These are phyloP conservation scores for Melanaphis sacchari DNA, from an alignment of 1,140 invertebrate genomes.

Conservation along the genomic window DNA sequence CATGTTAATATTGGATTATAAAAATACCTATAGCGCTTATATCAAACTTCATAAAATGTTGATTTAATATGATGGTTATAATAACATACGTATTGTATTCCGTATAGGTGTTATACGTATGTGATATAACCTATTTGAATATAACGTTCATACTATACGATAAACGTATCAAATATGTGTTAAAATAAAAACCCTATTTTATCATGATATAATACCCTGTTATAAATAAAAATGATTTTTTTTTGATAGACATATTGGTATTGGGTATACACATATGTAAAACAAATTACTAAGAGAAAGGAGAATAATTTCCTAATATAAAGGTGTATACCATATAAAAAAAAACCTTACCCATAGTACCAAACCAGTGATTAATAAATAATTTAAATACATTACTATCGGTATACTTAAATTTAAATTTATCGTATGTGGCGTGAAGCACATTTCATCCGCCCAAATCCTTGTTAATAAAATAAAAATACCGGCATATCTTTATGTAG, in stretches of 20 bases:
- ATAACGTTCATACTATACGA: neutral
- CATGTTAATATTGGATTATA: conserved; percentile 12
- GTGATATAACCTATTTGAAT: neutral
- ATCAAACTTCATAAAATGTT: neutral
- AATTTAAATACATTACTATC: neutral
- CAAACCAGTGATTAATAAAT: neutral
- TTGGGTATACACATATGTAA: neutral
- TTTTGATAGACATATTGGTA: neutral
- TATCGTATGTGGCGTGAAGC: neutral
- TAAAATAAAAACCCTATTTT: neutral
- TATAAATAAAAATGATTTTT: neutral
- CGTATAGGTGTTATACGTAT: neutral
- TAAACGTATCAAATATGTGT: neutral
- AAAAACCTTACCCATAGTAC: neutral
- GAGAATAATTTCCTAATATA: neutral
- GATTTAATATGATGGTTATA: neutral
- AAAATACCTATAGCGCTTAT: neutral
- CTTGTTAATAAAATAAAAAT: neutral
- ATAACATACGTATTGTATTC: neutral
- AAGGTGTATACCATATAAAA: neutral
- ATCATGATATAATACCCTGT: neutral
- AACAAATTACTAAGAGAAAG: neutral
- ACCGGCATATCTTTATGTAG: neutral
- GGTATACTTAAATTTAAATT: neutral
- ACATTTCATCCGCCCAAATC: neutral